Percentiles rank a stretch among this genome's conserved stretches.
Evolutionary conservation across 2,888 invertebrate species (phyloP).

Genomic region (Andrena chrysosceles): DNA sequence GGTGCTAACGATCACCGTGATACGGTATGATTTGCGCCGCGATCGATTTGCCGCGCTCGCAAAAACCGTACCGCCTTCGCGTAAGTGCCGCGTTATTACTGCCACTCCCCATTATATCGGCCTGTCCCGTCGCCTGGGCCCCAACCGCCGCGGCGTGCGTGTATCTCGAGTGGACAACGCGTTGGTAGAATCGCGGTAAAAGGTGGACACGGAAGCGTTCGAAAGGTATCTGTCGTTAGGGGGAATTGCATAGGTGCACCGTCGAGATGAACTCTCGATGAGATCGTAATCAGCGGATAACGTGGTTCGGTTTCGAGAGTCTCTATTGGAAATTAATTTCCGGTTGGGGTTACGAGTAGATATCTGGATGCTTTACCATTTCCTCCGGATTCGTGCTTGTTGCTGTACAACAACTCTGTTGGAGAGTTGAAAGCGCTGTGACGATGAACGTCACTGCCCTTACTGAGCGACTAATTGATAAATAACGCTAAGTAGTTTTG

Average conservation of each 20-base stretch:
- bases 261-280: conserved; percentile 30
- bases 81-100: conserved; percentile 39
- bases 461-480: not conserved
- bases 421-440: not conserved
- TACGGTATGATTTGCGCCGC: conserved; percentile 65
- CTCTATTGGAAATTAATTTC: conserved; percentile 45
- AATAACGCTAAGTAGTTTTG: too few species aligned
- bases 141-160: conserved; percentile 1
- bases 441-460: not conserved
- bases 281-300: conserved; percentile 36
- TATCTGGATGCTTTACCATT: not conserved
- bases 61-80: conserved; percentile 48
- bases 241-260: conserved; percentile 21
- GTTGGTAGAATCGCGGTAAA: conserved; percentile 40
- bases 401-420: not conserved
- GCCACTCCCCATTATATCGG: conserved; percentile 35
- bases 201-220: conserved; percentile 45
- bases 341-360: not conserved
- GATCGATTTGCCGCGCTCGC: conserved; percentile 52
- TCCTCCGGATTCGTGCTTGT: not conserved
- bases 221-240: conserved; percentile 48
- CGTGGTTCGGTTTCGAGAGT: conserved; percentile 15
- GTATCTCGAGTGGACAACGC: conserved; percentile 7
- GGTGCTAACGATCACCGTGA: conserved; percentile 67
- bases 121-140: conserved; percentile 24